Evolutionary conservation across 2,113 vertebrate species (phyloP).

Genomic region (Chrysemys picta): DNA sequence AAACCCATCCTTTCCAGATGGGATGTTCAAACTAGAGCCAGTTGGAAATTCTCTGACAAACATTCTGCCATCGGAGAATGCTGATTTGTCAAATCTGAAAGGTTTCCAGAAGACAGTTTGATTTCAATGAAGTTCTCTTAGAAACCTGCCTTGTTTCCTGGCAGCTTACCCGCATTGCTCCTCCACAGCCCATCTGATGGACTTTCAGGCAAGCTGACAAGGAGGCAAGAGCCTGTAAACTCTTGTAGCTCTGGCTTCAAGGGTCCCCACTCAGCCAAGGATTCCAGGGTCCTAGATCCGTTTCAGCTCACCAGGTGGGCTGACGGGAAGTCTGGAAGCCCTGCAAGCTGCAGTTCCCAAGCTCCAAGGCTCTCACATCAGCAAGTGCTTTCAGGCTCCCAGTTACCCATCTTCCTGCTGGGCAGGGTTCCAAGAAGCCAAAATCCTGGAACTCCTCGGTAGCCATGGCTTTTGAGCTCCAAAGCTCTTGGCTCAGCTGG

Average conservation of each 20-base stretch:
- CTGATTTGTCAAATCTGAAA: not conserved
- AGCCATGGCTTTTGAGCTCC: not conserved
- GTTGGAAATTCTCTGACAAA: constrained; percentile 2
- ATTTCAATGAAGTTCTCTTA: constrained; percentile 1
- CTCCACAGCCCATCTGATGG: not conserved
- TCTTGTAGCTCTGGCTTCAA: not conserved
- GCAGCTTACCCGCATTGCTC: not conserved
- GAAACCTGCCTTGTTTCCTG: constrained; percentile 1
- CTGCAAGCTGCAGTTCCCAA: not conserved
- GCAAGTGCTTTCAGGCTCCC: no score
- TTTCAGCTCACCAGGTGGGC: not conserved
- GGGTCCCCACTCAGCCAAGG: not conserved
- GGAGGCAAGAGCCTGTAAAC: not conserved
- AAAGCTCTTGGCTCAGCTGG: no score
- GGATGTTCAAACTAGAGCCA: not conserved
- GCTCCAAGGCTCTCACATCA: not conserved
- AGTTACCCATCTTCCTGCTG: not conserved
- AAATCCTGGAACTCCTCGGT: not conserved
- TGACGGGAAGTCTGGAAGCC: not conserved
- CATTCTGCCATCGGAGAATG: not conserved
- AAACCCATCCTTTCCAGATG: not conserved
- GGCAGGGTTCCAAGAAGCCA: not conserved
- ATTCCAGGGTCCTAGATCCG: not conserved
- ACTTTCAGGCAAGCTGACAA: not conserved
- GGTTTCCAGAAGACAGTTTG: not conserved